phyloP scores from a whole-genome alignment of 2,797 vertebrate genomes.

The Cyclura pinguis region DNA sequence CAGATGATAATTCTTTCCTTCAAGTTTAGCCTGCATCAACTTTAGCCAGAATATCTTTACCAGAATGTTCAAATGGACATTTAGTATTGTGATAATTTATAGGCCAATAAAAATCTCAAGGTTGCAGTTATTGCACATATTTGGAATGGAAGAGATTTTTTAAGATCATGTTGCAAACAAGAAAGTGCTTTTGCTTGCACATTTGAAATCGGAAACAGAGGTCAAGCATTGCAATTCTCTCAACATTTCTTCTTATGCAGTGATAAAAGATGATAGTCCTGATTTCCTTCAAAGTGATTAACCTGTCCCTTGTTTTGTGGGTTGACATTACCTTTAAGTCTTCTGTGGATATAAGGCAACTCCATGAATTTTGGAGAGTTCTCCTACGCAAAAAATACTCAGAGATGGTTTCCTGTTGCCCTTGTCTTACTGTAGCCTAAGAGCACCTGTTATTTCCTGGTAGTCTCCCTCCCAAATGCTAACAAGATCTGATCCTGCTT shows the following conservation, averaged over 20 bases:
- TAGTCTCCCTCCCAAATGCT: too few species aligned
- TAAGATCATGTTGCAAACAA: neutral
- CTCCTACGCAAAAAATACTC: too few species aligned
- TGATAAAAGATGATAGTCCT: constrained; percentile 4
- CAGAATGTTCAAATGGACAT: neutral
- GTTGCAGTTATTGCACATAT: neutral
- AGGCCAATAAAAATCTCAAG: neutral
- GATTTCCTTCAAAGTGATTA: constrained; percentile 11
- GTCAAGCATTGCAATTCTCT: neutral
- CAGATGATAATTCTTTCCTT: neutral
- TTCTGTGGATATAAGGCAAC: too few species aligned
- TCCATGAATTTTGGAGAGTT: too few species aligned
- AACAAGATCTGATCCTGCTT: too few species aligned
- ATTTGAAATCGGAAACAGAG: neutral
- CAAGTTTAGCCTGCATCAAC: neutral
- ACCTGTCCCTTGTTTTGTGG: neutral
- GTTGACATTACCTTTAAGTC: neutral
- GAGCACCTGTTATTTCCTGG: too few species aligned
- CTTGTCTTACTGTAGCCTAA: too few species aligned
- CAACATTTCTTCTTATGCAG: neutral
- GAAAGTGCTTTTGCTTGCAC: constrained; percentile 7
- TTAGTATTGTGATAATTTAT: neutral
- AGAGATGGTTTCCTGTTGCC: too few species aligned
- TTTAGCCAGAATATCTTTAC: neutral
- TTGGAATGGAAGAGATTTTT: neutral